Evolutionary conservation across 2,113 vertebrate genomes (phyloP), one percentile per base, ranked within the genome.

Genomic region (Heteronetta atricapilla): DNA sequence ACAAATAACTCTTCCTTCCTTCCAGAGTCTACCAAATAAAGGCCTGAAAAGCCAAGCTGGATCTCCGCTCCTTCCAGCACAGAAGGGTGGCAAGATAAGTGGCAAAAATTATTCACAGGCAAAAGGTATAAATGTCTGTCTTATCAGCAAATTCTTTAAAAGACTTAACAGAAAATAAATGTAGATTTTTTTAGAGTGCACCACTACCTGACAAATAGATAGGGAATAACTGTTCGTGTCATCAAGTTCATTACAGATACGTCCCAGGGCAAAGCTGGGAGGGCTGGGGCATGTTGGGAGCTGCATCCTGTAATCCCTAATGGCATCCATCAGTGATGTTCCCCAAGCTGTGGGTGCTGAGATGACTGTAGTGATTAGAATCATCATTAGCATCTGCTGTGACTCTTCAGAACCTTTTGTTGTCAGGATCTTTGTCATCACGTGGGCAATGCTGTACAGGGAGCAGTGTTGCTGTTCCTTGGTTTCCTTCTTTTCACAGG

Each of bases 1-100:
- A 87, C 46, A 59, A 70, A 21, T 58, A 52, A 79, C 33, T 25
- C 52, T 94, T 69, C 2, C 53, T 73, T 90, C 53, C 67, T 75
- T 91, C 28, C 95, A 99, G 99, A 98, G 96, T 88, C 96, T 97
- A 36, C 96, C 97, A 92, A 34, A 91, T 26, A 96, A 88, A 93
- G 90, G 96, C 59, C 94, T 91, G 36, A 98, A 80, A 94, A 97
- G 70, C 87, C 96, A 94, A 36, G 89, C 89, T 36, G 82, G 63
- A 59, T 96, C 96, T 80, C 93, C 78, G 3, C 91, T 96, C 92
- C 88, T 86, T 94, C 96, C 96, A 80, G 56, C 72, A 72, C 97
- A 97, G 91, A 97, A 97, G 60, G 93, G 34, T 87, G 94, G 86
- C 85, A 97, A 75, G 55, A 97, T 89, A 19, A 85, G 44, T 64